A percentile compares a stretch with the other conserved stretches of the same genome.
Evolutionary conservation across 2,113 vertebrate genomes (phyloP).

Genomic region (Zosterops hypoxanthus): DNA sequence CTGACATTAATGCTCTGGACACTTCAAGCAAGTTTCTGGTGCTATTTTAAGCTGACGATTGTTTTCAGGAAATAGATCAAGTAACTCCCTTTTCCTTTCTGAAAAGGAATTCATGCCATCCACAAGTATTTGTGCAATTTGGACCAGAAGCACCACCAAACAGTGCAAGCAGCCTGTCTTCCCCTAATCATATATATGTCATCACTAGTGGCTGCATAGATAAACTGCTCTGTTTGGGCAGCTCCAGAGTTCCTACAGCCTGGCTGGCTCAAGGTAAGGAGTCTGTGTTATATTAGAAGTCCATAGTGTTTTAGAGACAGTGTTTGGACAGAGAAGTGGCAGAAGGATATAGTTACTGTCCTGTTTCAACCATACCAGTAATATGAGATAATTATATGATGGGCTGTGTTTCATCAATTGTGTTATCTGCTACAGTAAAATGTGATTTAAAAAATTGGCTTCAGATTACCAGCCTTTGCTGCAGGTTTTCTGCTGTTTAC

Average conservation of each 20-base stretch:
- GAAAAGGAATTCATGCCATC: background rate
- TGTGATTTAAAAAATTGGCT: slow-evolving; percentile 42
- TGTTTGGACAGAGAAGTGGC: slow-evolving; percentile 15
- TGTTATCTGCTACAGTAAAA: slow-evolving; percentile 55
- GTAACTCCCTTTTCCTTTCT: background rate
- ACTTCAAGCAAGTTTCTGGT: background rate
- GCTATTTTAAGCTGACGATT: background rate
- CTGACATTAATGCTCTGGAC: background rate
- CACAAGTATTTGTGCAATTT: background rate
- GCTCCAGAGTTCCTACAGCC: background rate
- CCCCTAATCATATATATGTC: background rate
- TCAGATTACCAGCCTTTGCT: slow-evolving; percentile 26
- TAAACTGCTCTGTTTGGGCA: background rate
- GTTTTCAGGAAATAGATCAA: background rate
- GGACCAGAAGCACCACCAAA: background rate
- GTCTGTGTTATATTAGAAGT: background rate
- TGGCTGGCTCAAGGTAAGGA: background rate
- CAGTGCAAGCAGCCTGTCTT: background rate
- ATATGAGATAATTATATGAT: slow-evolving; percentile 59
- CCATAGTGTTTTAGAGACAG: background rate
- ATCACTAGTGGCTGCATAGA: background rate
- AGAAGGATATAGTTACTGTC: slow-evolving; percentile 38
- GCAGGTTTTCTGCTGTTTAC: background rate
- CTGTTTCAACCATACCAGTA: slow-evolving; percentile 49
- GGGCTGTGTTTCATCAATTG: slow-evolving; percentile 30